These are phyloP conservation scores for Porites rus DNA, from an alignment of 92 coral and sea anemone species.

Conservation along the genomic window DNA sequence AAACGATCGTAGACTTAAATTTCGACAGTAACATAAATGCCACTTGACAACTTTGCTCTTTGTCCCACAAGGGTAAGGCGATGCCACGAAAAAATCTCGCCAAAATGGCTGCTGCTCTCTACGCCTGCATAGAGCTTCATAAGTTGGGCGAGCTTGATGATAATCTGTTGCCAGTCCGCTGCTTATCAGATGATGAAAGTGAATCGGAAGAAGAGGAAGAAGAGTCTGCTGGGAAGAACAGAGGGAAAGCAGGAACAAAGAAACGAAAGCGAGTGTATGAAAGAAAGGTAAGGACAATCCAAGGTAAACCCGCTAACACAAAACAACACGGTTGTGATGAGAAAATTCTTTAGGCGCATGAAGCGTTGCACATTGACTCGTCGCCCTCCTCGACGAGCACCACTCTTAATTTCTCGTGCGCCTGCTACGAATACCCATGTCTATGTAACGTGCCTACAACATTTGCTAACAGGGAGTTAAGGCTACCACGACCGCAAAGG, in stretches of 20 bases:
- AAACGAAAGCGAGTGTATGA: conserved; percentile 58
- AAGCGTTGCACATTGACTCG: too few relatives aligned
- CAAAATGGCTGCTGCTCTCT: conserved; percentile 87
- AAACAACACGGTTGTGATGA: too few relatives aligned
- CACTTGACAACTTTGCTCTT: too few relatives aligned
- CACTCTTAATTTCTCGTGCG: too few relatives aligned
- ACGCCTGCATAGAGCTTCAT: conserved; percentile 74
- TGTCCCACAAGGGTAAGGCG: conserved; percentile 66
- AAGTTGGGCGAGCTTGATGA: conserved; percentile 8
- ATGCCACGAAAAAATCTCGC: conserved; percentile 86
- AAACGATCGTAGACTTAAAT: too few relatives aligned
- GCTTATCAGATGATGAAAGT: conserved; percentile 78
- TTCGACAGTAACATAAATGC: neutral
- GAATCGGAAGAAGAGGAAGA: conserved; percentile 69
- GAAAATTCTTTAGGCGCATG: too few relatives aligned
- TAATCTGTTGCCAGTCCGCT: conserved; percentile 68
- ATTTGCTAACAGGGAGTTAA: too few relatives aligned
- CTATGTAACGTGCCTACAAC: too few relatives aligned
- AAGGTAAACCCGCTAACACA: too few relatives aligned
- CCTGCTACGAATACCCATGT: too few relatives aligned
- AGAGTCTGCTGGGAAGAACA: conserved; percentile 41
- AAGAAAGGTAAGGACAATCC: neutral
- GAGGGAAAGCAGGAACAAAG: conserved; percentile 80
- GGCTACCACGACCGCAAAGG: too few relatives aligned
- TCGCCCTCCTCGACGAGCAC: too few relatives aligned